Percentiles rank a stretch among this genome's conserved stretches.
phyloP scores from a whole-genome alignment of 1,140 invertebrate genomes.

The Eueides isabella region DNA sequence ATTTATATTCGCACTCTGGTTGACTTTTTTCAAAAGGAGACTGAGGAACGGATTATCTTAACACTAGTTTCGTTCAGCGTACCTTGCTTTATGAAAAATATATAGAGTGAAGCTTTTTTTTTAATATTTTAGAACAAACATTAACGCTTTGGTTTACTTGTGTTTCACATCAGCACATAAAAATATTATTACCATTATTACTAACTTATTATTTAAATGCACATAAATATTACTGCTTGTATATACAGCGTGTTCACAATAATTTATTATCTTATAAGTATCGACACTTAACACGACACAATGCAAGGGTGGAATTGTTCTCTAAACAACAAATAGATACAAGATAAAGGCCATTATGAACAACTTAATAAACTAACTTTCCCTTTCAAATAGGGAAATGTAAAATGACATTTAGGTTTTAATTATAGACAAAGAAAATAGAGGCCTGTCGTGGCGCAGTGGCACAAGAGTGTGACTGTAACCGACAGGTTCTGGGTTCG shows the following conservation, averaged over 20 bases:
- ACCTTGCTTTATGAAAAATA: no score
- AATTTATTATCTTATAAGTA: slow-evolving; percentile 1
- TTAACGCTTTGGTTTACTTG: no score
- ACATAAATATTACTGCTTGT: neutral
- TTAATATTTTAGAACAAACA: no score
- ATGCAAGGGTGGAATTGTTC: slow-evolving; percentile 1
- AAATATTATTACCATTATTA: neutral
- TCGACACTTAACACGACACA: neutral
- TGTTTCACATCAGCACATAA: neutral
- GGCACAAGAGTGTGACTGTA: no score
- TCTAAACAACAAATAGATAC: neutral
- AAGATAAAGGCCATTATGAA: neutral
- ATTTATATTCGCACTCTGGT: no score
- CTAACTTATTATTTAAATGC: neutral
- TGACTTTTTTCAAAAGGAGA: no score
- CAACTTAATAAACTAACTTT: slow-evolving; percentile 6
- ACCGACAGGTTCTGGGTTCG: no score
- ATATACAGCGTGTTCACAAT: neutral
- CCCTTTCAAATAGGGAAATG: neutral
- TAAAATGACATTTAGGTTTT: neutral
- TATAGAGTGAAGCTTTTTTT: no score
- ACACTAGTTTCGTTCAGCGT: no score
- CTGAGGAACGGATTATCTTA: no score
- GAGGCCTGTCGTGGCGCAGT: no score
- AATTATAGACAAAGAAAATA: neutral